Percentiles rank a stretch among this genome's conserved stretches.
These are phyloP conservation scores for Apocrypta bakeri DNA, from an alignment of 1,140 invertebrate species.

Conservation along the genomic window DNA sequence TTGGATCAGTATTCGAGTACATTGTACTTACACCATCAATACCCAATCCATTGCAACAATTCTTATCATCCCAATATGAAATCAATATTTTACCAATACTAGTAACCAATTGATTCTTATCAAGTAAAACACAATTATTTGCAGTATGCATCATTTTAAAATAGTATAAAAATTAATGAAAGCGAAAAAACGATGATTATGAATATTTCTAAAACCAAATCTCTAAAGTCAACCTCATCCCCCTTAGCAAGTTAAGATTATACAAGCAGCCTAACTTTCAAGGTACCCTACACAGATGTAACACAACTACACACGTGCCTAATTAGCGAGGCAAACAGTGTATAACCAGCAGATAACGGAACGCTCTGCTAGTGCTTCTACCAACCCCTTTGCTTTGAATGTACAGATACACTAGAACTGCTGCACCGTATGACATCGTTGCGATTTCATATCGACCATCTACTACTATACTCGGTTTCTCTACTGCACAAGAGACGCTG, in stretches of 20 bases:
- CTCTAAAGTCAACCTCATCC: too few relatives aligned
- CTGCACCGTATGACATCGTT: not conserved
- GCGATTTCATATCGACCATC: not conserved
- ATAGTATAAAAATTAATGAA: too few relatives aligned
- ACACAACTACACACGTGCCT: constrained; percentile 37
- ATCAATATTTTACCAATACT: too few relatives aligned
- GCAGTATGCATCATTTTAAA: too few relatives aligned
- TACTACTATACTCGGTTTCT: not conserved
- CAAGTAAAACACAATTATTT: too few relatives aligned
- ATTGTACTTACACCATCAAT: too few relatives aligned
- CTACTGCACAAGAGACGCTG: not conserved
- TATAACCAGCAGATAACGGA: constrained; percentile 14
- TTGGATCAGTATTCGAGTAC: too few relatives aligned
- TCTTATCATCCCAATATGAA: too few relatives aligned
- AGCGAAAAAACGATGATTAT: too few relatives aligned
- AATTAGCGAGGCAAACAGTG: constrained; percentile 49
- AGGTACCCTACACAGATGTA: constrained; percentile 23
- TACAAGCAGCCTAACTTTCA: not conserved
- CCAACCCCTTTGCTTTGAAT: not conserved
- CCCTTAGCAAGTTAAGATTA: not conserved
- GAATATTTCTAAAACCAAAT: too few relatives aligned
- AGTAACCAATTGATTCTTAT: too few relatives aligned
- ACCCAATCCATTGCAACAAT: too few relatives aligned
- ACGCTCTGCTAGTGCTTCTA: not conserved
- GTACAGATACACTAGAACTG: not conserved